These are phyloP conservation scores for Danio jaintianensis DNA, from an alignment of 2,797 vertebrate species.

Conservation along the genomic window DNA sequence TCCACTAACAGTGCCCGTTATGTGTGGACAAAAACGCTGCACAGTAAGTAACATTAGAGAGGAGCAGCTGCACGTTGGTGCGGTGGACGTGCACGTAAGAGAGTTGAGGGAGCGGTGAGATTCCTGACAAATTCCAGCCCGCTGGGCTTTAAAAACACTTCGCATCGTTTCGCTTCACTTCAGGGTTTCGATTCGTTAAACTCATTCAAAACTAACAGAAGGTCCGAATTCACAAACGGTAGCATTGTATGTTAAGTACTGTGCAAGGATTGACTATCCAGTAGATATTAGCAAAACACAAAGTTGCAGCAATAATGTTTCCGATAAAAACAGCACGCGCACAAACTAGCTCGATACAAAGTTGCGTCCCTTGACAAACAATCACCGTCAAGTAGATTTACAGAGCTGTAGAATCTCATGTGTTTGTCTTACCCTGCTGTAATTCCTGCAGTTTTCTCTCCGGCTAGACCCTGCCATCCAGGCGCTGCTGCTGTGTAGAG, in stretches of 20 bases:
- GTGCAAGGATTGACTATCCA: neutral
- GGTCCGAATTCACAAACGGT: neutral
- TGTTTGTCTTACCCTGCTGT: constrained; percentile 66
- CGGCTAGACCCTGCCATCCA: constrained; percentile 89
- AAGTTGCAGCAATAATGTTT: neutral
- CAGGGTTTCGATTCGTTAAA: neutral
- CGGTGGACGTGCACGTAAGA: constrained; percentile 7
- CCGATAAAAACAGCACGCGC: neutral
- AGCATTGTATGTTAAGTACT: no score
- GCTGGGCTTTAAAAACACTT: constrained; percentile 9
- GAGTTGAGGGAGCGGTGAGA: constrained; percentile 27
- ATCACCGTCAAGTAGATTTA: neutral
- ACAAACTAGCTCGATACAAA: constrained; percentile 13
- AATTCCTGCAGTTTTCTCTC: constrained; percentile 70
- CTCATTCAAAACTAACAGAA: neutral
- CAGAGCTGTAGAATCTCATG: neutral
- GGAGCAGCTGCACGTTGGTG: neutral
- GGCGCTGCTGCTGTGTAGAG: constrained; percentile 52
- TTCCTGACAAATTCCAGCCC: constrained; percentile 20
- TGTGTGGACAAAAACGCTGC: neutral
- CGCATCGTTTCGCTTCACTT: neutral
- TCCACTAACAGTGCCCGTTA: neutral
- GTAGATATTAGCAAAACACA: neutral
- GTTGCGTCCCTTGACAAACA: neutral
- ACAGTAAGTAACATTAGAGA: neutral